A percentile compares a stretch with the other conserved stretches of the same genome.
phyloP scores from a whole-genome alignment of 2,113 vertebrate genomes.

The Romanogobio albipinnatus region DNA sequence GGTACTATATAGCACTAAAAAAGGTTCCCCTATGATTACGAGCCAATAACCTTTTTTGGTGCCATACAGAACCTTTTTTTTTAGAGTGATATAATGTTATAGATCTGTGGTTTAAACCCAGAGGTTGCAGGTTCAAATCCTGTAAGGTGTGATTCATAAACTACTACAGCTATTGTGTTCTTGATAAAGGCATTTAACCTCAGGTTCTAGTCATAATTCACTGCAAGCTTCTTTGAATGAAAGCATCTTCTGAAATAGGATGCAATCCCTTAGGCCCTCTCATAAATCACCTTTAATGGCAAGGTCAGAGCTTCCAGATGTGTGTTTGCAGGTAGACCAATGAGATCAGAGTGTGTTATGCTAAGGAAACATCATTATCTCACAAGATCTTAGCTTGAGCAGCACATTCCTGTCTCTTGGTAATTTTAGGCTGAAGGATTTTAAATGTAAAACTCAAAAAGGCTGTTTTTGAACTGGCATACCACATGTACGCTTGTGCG shows the following conservation, averaged over 20 bases:
- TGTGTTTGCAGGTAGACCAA: not conserved
- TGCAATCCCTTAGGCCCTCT: not conserved
- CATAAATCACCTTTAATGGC: not conserved
- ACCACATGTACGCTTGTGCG: not conserved
- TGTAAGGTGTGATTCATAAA: not conserved
- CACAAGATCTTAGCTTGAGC: not conserved
- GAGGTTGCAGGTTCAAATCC: not conserved
- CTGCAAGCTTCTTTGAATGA: not conserved
- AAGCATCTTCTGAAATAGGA: not conserved
- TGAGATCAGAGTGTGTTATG: not conserved
- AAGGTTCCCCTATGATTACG: too few relatives aligned
- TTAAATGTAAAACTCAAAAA: not conserved
- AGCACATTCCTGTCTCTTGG: not conserved
- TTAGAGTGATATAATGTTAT: too few relatives aligned
- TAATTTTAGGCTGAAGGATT: not conserved
- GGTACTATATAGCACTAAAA: too few relatives aligned
- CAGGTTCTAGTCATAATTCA: not conserved
- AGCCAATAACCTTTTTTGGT: too few relatives aligned
- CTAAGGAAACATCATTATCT: not conserved
- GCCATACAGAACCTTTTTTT: too few relatives aligned
- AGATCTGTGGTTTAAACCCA: not conserved
- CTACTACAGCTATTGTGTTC: not conserved
- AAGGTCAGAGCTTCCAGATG: slow-evolving; percentile 6
- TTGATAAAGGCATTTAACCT: not conserved
- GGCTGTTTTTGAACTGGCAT: not conserved